phyloP scores from a whole-genome alignment of 2,888 invertebrate genomes.

The Leptopilina myrica region DNA sequence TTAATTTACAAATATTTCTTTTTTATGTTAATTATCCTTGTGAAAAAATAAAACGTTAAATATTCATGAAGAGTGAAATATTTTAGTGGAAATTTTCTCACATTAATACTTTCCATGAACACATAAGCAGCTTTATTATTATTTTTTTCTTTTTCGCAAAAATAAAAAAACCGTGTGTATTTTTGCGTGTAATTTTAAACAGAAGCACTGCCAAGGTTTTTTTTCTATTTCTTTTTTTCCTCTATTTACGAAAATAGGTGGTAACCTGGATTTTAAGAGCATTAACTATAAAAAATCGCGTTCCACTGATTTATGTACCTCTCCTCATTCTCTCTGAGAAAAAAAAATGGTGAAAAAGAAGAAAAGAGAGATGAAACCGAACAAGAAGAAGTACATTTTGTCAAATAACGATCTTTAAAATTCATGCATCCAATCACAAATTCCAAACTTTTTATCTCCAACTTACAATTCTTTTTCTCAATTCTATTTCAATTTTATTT shows the following conservation, averaged over 20 bases:
- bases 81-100: too few species aligned
- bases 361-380: neutral
- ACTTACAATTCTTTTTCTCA: neutral
- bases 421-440: conserved; percentile 20
- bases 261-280: neutral
- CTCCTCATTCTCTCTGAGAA: neutral
- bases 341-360: neutral
- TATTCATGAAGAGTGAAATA: too few species aligned
- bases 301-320: neutral
- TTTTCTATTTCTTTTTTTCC: neutral
- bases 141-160: neutral
- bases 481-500: too few species aligned
- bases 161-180: neutral
- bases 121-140: neutral
- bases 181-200: neutral
- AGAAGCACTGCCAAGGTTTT: neutral
- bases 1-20: too few species aligned
- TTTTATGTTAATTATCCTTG: too few species aligned
- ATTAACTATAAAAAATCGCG: conserved; percentile 19
- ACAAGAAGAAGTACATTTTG: conserved; percentile 4
- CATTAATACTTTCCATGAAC: neutral
- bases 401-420: conserved; percentile 4
- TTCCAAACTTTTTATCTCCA: neutral
- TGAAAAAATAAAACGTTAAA: too few species aligned
- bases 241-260: neutral